These are phyloP conservation scores for Panopea generosa DNA, from an alignment of 2,888 invertebrate species.

Conservation along the genomic window DNA sequence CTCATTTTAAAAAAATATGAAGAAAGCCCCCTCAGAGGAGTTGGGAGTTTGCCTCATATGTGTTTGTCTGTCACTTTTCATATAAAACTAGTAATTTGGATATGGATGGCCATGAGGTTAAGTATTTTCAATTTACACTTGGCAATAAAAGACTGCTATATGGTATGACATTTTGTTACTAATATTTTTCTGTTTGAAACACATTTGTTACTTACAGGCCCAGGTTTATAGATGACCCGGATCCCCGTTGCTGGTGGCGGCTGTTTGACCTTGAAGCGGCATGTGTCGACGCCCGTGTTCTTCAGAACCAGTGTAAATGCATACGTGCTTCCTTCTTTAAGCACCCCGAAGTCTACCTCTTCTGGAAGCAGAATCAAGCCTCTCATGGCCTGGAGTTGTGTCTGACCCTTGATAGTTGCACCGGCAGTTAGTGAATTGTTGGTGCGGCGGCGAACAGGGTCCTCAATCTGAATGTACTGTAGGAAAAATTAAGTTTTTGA, in stretches of 20 bases:
- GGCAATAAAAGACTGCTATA: no score
- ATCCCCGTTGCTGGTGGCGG: conserved; percentile 85
- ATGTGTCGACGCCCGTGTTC: conserved; percentile 84
- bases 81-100: no score
- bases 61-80: no score
- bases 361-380: conserved; percentile 83
- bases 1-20: no score
- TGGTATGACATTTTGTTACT: no score
- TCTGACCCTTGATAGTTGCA: conserved; percentile 76
- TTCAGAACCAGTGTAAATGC: conserved; percentile 78
- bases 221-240: conserved; percentile 82
- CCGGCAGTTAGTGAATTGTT: conserved; percentile 81
- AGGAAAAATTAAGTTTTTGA: no score
- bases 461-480: conserved; percentile 82
- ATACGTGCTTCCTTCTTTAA: conserved; percentile 84
- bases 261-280: conserved; percentile 84
- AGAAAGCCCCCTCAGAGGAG: no score
- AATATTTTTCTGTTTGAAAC: no score
- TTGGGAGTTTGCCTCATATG: no score
- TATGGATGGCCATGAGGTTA: no score
- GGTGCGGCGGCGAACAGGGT: conserved; percentile 81
- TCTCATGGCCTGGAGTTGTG: conserved; percentile 77
- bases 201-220: conserved; percentile 80
- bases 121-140: no score
- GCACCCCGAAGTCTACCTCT: conserved; percentile 83